Conservation (phyloP, 2,888 invertebrate genomes). For the Cancer borealis region DNA sequence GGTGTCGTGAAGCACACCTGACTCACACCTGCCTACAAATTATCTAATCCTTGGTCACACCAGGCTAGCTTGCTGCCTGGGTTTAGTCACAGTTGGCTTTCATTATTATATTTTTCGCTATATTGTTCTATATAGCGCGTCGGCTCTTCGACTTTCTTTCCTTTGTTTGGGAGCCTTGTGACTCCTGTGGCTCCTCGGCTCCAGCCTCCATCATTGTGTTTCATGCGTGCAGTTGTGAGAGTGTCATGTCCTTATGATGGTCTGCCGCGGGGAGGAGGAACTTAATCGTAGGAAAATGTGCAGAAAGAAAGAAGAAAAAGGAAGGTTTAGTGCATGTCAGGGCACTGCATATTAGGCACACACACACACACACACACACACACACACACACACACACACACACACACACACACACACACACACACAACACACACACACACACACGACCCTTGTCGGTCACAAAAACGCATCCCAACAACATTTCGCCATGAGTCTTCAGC, state of each 20-base stretch:
- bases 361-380: slow-evolving; percentile 20
- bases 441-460: not conserved
- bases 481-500: not conserved
- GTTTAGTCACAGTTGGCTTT: slow-evolving; percentile 26
- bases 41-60: slow-evolving; percentile 30
- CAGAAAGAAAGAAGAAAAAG: not conserved
- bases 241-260: not conserved
- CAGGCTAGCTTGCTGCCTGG: not conserved
- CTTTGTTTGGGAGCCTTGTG: not conserved
- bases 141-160: not conserved
- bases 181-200: not conserved
- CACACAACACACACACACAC: slow-evolving; percentile 37
- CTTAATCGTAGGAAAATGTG: not conserved
- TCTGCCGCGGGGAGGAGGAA: not conserved
- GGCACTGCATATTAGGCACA: not conserved
- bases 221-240: not conserved
- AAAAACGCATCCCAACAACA: not conserved
- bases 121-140: not conserved
- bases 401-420: slow-evolving; percentile 36
- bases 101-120: not conserved
- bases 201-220: not conserved
- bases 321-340: not conserved
- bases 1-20: slow-evolving; percentile 28
- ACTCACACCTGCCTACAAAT: not conserved
- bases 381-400: slow-evolving; percentile 23